These are phyloP conservation scores for Sericinus montela DNA, from an alignment of 2,888 invertebrate genomes.

Conservation along the genomic window DNA sequence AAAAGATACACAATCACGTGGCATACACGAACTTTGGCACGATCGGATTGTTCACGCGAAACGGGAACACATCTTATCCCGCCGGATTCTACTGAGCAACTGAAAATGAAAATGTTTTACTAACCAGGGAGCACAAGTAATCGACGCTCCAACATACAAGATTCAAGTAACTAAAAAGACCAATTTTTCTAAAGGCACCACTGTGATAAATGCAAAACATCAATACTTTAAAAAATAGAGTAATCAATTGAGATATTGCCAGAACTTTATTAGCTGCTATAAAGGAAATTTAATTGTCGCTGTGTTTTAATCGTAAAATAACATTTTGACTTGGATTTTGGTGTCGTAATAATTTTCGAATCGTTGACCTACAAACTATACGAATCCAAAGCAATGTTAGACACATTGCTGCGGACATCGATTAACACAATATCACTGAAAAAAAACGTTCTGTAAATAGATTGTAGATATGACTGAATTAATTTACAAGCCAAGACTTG, in stretches of 20 bases:
- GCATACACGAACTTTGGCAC: slow-evolving; percentile 38
- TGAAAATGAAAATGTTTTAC: slow-evolving; percentile 11
- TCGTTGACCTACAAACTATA: too few species aligned
- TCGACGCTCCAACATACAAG: slow-evolving; percentile 1
- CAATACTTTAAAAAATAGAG: too few species aligned
- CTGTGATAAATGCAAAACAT: too few species aligned
- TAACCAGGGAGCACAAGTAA: slow-evolving; percentile 9
- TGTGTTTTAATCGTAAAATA: too few species aligned
- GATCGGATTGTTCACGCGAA: neutral
- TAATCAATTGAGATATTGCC: too few species aligned
- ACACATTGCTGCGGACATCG: neutral
- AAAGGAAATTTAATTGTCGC: too few species aligned
- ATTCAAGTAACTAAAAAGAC: neutral
- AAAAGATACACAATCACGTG: slow-evolving; percentile 8
- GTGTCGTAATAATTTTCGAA: too few species aligned
- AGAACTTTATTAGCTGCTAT: too few species aligned
- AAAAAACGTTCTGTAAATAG: slow-evolving; percentile 3
- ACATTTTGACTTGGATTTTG: too few species aligned
- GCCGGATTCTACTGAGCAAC: slow-evolving; percentile 11
- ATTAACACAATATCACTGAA: slow-evolving; percentile 11
- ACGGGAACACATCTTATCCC: slow-evolving; percentile 17
- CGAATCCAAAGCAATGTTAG: too few species aligned
- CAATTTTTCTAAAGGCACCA: too few species aligned
- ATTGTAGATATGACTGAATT: slow-evolving; percentile 15
- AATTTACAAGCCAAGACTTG: slow-evolving; percentile 22